phyloP scores from a whole-genome alignment of 2,113 vertebrate species.

The Siniperca knerii region DNA sequence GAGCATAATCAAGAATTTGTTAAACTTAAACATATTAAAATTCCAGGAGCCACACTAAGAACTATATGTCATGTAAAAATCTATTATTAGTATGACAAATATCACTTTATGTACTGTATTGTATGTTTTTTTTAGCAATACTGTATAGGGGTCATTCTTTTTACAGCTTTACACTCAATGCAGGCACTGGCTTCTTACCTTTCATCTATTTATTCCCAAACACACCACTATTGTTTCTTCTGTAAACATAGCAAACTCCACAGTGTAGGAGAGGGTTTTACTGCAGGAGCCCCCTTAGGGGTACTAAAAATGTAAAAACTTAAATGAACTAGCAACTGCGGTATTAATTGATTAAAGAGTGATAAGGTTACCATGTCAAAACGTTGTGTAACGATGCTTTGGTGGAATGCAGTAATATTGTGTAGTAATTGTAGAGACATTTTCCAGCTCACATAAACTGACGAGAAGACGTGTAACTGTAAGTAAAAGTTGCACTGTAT shows the following conservation, averaged over 20 bases:
- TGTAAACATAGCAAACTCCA: neutral
- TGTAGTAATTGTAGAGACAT: neutral
- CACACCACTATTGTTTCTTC: neutral
- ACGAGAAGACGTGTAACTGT: constrained; percentile 14
- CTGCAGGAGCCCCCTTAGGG: neutral
- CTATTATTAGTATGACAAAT: neutral
- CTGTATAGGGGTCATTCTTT: neutral
- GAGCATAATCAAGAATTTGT: neutral
- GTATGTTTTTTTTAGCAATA: neutral
- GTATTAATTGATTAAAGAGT: neutral
- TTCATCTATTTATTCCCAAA: neutral
- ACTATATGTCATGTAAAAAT: neutral
- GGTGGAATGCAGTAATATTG: neutral
- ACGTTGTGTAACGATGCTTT: neutral
- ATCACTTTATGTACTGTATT: neutral
- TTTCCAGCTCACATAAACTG: neutral
- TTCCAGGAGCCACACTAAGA: neutral
- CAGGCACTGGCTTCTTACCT: neutral
- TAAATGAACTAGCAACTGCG: neutral
- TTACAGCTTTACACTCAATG: neutral
- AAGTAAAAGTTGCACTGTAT: constrained; percentile 19
- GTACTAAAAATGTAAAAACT: neutral
- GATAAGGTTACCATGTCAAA: neutral
- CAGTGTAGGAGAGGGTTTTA: neutral
- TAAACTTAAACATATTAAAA: neutral